Base-by-base conservation (phyloP, 2,888 invertebrate species). In the Pterostichus niger region DNA sequence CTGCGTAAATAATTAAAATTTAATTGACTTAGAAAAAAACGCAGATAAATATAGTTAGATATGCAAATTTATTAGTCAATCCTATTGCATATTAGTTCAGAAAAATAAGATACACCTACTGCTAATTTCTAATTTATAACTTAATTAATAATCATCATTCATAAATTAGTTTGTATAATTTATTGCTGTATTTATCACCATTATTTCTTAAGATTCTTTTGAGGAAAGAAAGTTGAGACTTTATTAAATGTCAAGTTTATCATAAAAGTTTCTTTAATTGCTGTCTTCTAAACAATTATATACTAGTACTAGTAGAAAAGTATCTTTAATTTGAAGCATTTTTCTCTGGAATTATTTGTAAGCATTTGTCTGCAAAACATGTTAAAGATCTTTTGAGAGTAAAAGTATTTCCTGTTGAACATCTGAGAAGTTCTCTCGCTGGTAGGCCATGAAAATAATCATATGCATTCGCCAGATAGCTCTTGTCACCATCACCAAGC, bases 371-470 rank as follows among this genome's bases (percentile, higher is more conserved):
- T 24, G 24, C 24, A 24, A 24, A 24, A 24, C 1, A 24, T n/a
- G 24, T 24, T 24, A 33, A 33, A 33, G 15, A 24, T 61, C 31
- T 64, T 13, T 64, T 10, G 64, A 40, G 33, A 33, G 31, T 31
- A 73, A 17, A 10, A 64, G 64, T 64, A 11, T 33, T 5, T 64
- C 11, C 13, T 24, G 24, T 24, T 1, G 3, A 24, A 24, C 24
- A 24, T 24, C 24, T 24, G 24, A 24, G 24, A 24, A 3, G 24
- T 24, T 24, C 24, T 24, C 24, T 24, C 2, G 24, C 24, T 73
- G 31, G 49, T 49, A 75, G 49, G 44, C 31, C 15, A 15, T 81
- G 81, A 73, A 81, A 81, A 81, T 81, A 81, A 81, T 81, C 81
- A 81, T 54, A 73, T 81, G 81, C 73, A 49, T 11, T 64, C 71